Conservation (phyloP, 2,888 invertebrate species). For the Eristalinus aeneus region DNA sequence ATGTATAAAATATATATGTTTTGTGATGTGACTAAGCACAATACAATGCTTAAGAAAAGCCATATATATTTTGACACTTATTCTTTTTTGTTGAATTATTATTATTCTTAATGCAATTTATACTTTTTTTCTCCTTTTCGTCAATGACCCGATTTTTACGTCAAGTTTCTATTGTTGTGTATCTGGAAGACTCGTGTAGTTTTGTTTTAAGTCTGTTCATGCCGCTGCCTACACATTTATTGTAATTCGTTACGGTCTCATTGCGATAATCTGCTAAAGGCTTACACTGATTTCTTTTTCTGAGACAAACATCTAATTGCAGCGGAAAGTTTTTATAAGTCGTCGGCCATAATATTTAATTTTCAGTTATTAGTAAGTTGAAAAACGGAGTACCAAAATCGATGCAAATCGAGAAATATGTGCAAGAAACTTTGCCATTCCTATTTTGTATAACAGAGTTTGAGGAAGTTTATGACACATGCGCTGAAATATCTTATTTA, state of each 20-base stretch:
- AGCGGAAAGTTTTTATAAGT: conserved; percentile 33
- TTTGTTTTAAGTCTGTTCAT: not conserved
- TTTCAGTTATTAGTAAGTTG: conserved; percentile 10
- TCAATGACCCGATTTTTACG: no score
- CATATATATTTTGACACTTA: no score
- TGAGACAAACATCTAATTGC: not conserved
- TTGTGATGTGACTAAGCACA: no score
- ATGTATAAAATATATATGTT: no score
- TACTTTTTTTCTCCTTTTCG: no score
- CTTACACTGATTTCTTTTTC: conserved; percentile 11
- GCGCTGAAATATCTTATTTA: no score
- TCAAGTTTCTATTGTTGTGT: not conserved
- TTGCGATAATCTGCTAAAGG: conserved; percentile 50
- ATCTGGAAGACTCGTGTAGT: not conserved
- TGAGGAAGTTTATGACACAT: no score
- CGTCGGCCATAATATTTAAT: conserved; percentile 8
- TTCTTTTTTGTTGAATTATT: no score
- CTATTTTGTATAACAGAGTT: no score
- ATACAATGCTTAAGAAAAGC: no score
- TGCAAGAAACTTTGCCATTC: no score
- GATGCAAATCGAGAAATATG: not conserved
- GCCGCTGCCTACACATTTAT: conserved; percentile 7
- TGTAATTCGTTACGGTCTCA: conserved; percentile 65
- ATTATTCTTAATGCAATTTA: no score
- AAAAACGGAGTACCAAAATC: not conserved